Percentiles rank a stretch among this genome's conserved stretches.
These are phyloP conservation scores for Eupeodes corollae DNA, from an alignment of 1,140 invertebrate species.

Conservation along the genomic window DNA sequence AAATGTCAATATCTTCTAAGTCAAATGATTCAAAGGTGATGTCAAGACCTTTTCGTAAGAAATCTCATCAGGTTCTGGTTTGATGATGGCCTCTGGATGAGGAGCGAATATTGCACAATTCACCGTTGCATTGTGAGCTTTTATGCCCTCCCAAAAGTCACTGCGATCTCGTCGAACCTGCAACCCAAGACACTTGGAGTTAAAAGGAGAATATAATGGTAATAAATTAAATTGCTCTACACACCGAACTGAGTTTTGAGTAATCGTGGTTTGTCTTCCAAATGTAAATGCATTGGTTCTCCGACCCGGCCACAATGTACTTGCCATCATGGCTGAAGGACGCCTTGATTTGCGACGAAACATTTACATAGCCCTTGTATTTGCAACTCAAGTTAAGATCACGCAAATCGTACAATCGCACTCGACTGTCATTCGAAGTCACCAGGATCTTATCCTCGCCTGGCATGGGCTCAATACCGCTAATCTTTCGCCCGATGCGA, in stretches of 20 bases:
- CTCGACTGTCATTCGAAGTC: conserved; percentile 95
- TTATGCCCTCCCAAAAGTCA: conserved; percentile 96
- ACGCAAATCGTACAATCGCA: conserved; percentile 90
- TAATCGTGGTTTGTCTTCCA: conserved; percentile 96
- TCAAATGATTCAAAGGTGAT: too few relatives aligned
- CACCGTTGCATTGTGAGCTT: conserved; percentile 91
- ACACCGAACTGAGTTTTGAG: conserved; percentile 85
- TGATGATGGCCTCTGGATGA: conserved; percentile 83
- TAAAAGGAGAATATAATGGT: conserved; percentile 1
- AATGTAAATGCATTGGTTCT: conserved; percentile 95
- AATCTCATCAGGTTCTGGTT: conserved; percentile 36
- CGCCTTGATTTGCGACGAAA: conserved; percentile 94
- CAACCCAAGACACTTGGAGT: neutral
- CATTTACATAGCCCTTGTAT: conserved; percentile 89
- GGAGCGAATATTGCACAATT: conserved; percentile 96
- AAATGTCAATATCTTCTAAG: conserved; percentile 2
- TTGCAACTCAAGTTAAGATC: conserved; percentile 94
- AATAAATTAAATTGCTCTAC: neutral
- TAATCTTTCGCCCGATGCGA: conserved; percentile 87
- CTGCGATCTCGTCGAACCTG: conserved; percentile 74
- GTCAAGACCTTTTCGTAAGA: conserved; percentile 23
- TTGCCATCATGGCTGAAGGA: conserved; percentile 93
- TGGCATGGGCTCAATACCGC: conserved; percentile 93
- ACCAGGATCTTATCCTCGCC: conserved; percentile 95
- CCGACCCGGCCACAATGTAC: conserved; percentile 94